A percentile compares a stretch with the other conserved stretches of the same genome.
phyloP scores from a whole-genome alignment of 2,888 invertebrate genomes.

The Phaedon cochleariae region DNA sequence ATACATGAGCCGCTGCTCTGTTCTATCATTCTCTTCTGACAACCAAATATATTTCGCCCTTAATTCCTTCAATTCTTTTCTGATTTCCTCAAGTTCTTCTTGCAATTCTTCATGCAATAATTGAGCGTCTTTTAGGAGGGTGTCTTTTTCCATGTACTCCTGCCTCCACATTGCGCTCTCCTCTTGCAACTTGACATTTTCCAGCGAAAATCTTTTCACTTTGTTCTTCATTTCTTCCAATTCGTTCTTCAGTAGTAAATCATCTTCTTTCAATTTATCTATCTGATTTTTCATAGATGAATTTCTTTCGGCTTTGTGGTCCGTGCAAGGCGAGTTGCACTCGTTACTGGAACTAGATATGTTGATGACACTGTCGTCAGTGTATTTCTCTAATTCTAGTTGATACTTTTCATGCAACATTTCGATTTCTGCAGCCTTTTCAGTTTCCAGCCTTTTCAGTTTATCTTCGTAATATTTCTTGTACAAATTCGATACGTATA shows the following conservation, averaged over 20 bases:
- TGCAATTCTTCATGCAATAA: neutral
- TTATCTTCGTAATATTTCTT: neutral
- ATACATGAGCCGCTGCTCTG: neutral
- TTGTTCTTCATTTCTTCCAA: too few relatives aligned
- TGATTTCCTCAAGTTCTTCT: neutral
- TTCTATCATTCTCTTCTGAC: neutral
- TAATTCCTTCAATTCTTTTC: neutral
- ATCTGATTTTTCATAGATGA: neutral
- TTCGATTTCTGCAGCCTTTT: neutral
- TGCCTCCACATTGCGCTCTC: neutral
- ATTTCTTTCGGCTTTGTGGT: neutral
- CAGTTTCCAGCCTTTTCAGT: neutral
- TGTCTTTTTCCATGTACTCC: neutral
- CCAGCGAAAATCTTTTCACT: too few relatives aligned
- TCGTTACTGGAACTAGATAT: neutral
- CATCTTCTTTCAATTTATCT: neutral
- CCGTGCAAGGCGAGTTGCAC: neutral
- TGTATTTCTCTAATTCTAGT: neutral
- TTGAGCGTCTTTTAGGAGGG: neutral
- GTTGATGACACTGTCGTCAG: neutral
- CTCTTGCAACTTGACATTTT: neutral
- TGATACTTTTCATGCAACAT: neutral
- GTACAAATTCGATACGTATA: constrained; percentile 4
- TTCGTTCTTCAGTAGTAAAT: too few relatives aligned
- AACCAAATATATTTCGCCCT: neutral